Evolutionary conservation across 2,113 vertebrate species (phyloP).

Genomic region (Tinamus guttatus): DNA sequence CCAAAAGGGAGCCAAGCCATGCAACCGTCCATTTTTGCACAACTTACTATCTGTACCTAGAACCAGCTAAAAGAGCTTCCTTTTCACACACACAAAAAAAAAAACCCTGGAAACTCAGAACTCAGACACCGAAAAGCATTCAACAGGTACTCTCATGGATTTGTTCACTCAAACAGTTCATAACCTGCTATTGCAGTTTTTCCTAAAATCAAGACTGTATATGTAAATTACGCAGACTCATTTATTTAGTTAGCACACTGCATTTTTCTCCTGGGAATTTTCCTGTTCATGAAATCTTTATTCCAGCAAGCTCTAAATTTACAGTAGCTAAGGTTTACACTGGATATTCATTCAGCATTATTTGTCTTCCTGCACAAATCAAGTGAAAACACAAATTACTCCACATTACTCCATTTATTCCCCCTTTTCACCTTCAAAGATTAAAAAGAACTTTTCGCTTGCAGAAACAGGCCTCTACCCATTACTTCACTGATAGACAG

Average conservation of each 20-base stretch:
- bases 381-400: neutral
- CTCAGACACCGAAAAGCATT: constrained; percentile 7
- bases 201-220: neutral
- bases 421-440: neutral
- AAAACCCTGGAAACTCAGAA: neutral
- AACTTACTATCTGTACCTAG: neutral
- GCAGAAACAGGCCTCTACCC: neutral
- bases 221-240: neutral
- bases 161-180: neutral
- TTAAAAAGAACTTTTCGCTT: neutral
- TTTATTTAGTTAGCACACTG: neutral
- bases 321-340: neutral
- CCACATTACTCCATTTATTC: neutral
- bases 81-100: neutral
- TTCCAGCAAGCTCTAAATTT: neutral
- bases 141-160: neutral
- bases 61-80: constrained; percentile 1
- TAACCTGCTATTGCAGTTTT: neutral
- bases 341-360: neutral
- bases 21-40: fast-evolving
- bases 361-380: neutral
- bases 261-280: neutral
- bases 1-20: neutral
- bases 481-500: neutral
- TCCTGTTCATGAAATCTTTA: neutral